Evolutionary conservation across 2,113 vertebrate genomes (phyloP).

Genomic region (Hystrix brachyura): DNA sequence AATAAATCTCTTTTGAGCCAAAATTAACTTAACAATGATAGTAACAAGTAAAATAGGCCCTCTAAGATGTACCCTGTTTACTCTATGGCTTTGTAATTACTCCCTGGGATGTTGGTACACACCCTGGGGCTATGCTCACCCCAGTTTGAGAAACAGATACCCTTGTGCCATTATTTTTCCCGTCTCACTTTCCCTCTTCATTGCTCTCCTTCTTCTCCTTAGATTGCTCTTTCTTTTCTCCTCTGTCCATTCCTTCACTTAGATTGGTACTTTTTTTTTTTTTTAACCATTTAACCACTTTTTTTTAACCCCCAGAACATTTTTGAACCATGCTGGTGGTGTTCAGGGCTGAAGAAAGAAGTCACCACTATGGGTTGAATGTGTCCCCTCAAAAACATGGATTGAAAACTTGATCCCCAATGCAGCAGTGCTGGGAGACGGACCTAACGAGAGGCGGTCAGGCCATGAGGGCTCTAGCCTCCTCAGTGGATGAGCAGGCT

Average conservation of each 20-base stretch:
- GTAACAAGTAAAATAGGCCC: neutral
- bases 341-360: neutral
- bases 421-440: too few species aligned
- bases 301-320: too few species aligned
- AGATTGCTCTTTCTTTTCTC: neutral
- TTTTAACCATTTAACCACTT: too few species aligned
- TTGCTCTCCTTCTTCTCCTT: neutral
- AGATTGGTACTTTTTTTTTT: too few species aligned
- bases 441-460: too few species aligned
- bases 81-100: neutral
- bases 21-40: neutral
- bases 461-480: neutral
- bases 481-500: neutral
- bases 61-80: neutral
- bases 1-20: constrained; percentile 24
- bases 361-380: neutral
- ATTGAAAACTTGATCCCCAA: neutral
- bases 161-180: neutral
- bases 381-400: neutral
- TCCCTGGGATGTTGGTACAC: neutral
- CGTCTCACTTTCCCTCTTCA: neutral
- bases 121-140: fast-evolving
- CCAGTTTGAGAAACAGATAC: neutral
- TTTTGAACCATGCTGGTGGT: neutral
- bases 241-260: neutral